A percentile compares a stretch with the other conserved stretches of the same genome.
phyloP scores from a whole-genome alignment of 1,140 invertebrate species.

The Magallana gigas region DNA sequence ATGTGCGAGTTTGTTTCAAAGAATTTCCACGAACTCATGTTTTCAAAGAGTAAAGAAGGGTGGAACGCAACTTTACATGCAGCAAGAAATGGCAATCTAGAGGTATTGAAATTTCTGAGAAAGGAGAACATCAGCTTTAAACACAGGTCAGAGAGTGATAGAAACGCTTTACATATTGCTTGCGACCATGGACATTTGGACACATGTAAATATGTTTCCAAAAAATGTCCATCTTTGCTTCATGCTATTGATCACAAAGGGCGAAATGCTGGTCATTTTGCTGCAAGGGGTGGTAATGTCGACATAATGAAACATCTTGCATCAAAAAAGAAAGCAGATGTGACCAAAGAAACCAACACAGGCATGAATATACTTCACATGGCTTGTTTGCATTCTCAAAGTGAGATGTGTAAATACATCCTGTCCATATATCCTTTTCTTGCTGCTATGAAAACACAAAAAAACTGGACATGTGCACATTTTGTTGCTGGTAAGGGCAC shows the following conservation, averaged over 20 bases:
- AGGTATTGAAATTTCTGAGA: neutral
- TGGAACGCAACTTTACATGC: neutral
- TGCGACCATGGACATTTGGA: neutral
- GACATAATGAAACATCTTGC: neutral
- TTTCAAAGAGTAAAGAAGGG: neutral
- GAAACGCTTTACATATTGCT: neutral
- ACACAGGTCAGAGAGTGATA: neutral
- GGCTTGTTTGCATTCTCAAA: neutral
- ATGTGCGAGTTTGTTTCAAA: neutral
- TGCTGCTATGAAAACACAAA: neutral
- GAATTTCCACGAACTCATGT: neutral
- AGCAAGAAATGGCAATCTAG: neutral
- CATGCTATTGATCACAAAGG: neutral
- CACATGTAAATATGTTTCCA: neutral
- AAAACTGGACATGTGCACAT: neutral
- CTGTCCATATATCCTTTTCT: neutral
- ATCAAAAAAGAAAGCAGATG: neutral
- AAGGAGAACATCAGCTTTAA: neutral
- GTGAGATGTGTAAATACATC: neutral
- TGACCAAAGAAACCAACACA: neutral
- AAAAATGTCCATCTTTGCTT: neutral
- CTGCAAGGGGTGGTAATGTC: neutral
- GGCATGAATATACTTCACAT: neutral
- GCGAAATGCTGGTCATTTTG: constrained; percentile 1
- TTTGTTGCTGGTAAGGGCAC: neutral